Base-by-base conservation (phyloP, 2,888 invertebrate genomes). In the Lamellibrachia satsuma region DNA sequence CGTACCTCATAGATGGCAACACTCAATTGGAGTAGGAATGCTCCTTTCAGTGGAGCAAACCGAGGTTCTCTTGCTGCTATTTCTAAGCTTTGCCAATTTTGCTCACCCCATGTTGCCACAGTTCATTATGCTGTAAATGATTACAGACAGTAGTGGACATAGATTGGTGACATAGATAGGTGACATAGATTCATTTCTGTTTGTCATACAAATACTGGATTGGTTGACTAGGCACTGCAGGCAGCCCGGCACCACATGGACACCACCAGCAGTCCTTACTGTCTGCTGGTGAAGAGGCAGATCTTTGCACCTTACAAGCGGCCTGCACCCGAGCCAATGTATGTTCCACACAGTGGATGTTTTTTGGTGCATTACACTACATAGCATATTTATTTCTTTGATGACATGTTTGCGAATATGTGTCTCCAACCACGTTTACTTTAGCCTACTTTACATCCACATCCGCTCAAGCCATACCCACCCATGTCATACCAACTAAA, bases 171-270 rank as follows among this genome's bases (percentile, higher is more conserved):
- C 75, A 11, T 22, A 15, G 15, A 22, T n/a, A 75, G 57, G 57
- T 57, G 57, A 57, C 15, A 2, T 2, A 57, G 75, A 75, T 75
- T 6, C n/a, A 15, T 75, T 15, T 75, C 39, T 39, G 39, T 11
- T 75, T 75, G 75, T 6, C 22, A 22, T 75, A 75, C 22, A n/a
- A 4, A 3, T 75, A n/a, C n/a, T 75, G 75, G 22, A 15, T 75
- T 15, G 75, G 3, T 75, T 75, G 75, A 75, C 22, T 93, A 96
- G 95, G 96, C 96, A 9, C 93, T 97, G 90, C 94, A 95, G 93
- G 96, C 96, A 57, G 97, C 97, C 15, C 95, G 95, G 92, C 96
- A 96, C 75, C 96, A 97, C 93, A 96, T 97, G 95, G 95, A 95
- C 39, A 95, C 95, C 60, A 95, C 96, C 75, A 96, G 95, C 93